Conservation (phyloP, 2,888 invertebrate species). For the Archips xylosteana region DNA sequence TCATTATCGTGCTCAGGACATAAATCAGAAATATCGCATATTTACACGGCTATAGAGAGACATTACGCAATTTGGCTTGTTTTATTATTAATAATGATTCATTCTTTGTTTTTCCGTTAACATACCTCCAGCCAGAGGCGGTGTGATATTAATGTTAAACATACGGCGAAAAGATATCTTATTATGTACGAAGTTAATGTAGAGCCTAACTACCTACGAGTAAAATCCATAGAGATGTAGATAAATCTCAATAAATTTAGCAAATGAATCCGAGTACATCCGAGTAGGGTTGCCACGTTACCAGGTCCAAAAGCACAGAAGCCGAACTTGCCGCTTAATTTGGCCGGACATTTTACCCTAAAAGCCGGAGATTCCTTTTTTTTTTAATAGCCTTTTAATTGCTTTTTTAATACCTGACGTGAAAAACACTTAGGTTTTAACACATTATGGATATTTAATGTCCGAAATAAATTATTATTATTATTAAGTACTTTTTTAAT, state of each 20-base stretch:
- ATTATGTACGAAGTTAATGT: background rate
- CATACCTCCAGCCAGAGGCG: background rate
- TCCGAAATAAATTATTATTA: no score
- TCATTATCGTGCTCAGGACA: slow-evolving; percentile 14
- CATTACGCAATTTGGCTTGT: slow-evolving; percentile 34
- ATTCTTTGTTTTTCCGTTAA: slow-evolving; percentile 28
- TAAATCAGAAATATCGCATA: slow-evolving; percentile 26
- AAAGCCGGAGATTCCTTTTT: no score
- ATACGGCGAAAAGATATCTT: background rate
- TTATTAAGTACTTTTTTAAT: no score
- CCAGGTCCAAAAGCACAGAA: no score
- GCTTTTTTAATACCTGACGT: no score
- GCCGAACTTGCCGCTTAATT: no score
- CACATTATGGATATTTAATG: no score
- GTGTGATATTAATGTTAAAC: background rate
- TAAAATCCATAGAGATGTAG: background rate
- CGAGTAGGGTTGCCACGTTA: no score
- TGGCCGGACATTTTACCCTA: no score
- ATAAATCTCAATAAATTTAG: background rate
- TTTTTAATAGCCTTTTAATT: no score
- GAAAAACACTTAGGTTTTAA: no score
- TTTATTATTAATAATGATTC: slow-evolving; percentile 30
- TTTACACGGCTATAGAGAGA: slow-evolving; percentile 19
- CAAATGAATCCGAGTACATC: no score
- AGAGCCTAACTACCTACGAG: background rate